Conservation (phyloP, 2,888 invertebrate species). For the Eledona agricola region DNA sequence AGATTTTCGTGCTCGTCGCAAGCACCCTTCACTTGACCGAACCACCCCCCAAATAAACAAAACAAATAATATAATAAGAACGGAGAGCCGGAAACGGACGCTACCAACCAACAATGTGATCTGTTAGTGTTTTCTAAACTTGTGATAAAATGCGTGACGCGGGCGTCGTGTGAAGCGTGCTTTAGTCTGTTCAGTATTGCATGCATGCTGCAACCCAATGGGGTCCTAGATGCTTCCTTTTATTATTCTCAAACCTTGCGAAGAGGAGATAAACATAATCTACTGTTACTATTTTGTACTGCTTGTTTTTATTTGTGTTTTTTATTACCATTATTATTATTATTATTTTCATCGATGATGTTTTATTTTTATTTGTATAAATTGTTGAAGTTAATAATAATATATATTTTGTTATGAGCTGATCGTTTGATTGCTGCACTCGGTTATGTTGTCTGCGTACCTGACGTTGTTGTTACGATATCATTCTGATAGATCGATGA, state of each 20-base stretch:
- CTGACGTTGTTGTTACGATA: slow-evolving; percentile 54
- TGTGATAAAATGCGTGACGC: slow-evolving; percentile 28
- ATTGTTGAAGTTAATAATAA: slow-evolving; percentile 67
- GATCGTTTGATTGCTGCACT: slow-evolving; percentile 55
- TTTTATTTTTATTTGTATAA: slow-evolving; percentile 62
- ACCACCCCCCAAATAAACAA: slow-evolving; percentile 10
- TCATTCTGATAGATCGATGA: slow-evolving; percentile 47
- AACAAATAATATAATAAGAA: no score
- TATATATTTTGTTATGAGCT: slow-evolving; percentile 66
- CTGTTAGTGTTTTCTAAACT: slow-evolving; percentile 19
- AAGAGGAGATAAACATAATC: slow-evolving; percentile 48
- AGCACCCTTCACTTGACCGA: slow-evolving; percentile 37
- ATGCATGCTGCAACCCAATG: slow-evolving; percentile 53
- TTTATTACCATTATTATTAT: no score
- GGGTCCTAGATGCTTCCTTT: slow-evolving; percentile 61
- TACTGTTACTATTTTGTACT: slow-evolving; percentile 54
- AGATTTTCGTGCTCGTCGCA: slow-evolving; percentile 27
- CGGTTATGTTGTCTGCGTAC: slow-evolving; percentile 53
- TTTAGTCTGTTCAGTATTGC: slow-evolving; percentile 55
- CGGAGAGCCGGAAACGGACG: slow-evolving; percentile 20
- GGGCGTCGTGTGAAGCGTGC: slow-evolving; percentile 45
- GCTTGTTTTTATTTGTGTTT: slow-evolving; percentile 58
- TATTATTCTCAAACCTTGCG: slow-evolving; percentile 46
- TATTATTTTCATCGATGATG: slow-evolving; percentile 58
- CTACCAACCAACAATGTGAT: slow-evolving; percentile 34